Base-by-base conservation (phyloP, 2,888 invertebrate genomes). In the Himalopsyche anomala region DNA sequence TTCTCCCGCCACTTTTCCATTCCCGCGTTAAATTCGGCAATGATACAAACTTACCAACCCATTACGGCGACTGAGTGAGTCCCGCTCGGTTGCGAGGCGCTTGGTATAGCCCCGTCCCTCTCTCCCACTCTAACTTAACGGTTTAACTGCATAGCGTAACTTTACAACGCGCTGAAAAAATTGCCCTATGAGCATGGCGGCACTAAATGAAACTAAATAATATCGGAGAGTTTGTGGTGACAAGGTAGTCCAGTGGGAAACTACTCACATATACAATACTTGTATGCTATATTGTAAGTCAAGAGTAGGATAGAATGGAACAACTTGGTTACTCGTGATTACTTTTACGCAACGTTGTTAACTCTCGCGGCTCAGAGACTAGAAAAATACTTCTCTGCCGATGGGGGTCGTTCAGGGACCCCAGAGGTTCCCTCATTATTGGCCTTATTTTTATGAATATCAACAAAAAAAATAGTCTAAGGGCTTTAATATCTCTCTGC, bases 131-230 rank as follows among this genome's bases (percentile, higher is more conserved):
- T 62, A 56, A 19, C 62, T 62, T 62, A 62, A 62, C 62, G 62
- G 62, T 62, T 62, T 62, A 62, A 62, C 62, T 62, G 62, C 62
- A 62, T 62, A 62, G 86, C 82, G 81, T 74, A 86, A 82, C 84
- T 86, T 86, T 84, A 86, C 86, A 86, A 84, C 86, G 86, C 83
- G 86, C 84, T 86, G 84, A 86, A 86, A 86, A 86, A 86, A 86
- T 86, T 84, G 83, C 86, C 83, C 80, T 62, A 83, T 80, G 62
- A 86, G 86, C 85, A 85, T 85, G 82, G 82, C 85, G 85, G 82
- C 85, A 81, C 85, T 85, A 85, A 85, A 82, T 85, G 85, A 82
- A 85, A 56, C 79, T 85, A 85, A 85, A 85, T 82, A 82, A 62
- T 62, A 62, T 62, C 28, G 19, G 8, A 62, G 62, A 62, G 28